Evolutionary conservation across 2,888 invertebrate genomes (phyloP), one percentile per base, ranked within the genome.

Genomic region (Antitype chi): DNA sequence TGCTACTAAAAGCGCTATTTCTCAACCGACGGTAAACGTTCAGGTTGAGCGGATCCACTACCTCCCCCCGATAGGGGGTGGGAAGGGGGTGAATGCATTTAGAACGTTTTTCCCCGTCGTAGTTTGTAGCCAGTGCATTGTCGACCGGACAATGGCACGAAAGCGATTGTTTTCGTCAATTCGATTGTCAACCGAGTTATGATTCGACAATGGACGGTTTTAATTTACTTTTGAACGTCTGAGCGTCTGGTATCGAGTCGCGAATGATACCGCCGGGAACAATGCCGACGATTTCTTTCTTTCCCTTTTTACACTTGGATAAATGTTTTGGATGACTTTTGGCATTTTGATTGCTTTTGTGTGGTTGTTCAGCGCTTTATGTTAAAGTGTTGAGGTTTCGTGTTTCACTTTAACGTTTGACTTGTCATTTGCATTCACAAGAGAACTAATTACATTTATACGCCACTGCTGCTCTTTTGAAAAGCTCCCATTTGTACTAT

Each of bases 1-100:
- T 88, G 80, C 86, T 83, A 80, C 82, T 87, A 84, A 90, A 88
- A 88, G 84, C 84, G 86, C 87, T 89, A 88, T 89, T 90, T 90
- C 90, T 90, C 89, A 88, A 88, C 84, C 86, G 87, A 66, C 78
- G 81, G 85, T 88, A 87, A 90, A 89, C 84, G 89, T 85, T 87
- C 81, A 76, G 87, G 84, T 81, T 86, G 83, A 88, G 75, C 84
- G 88, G 78, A 81, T 79, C 81, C 89, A 78, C 80, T 78, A 66
- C 77, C 76, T 13, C 82, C 78, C 74, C 69, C 72, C 52, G 23
- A 62, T 55, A 32, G 77, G 64, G 68, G 67, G 70, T 74, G 73
- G 59, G 55, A 70, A 49, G 73, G 76, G 72, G 70, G 79, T 76
- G 79, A 89, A 87, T 89, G 89, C 89, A 89, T 89, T 89, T 86